Conservation (phyloP, 2,113 vertebrate genomes). For the Bambusicola thoracicus region DNA sequence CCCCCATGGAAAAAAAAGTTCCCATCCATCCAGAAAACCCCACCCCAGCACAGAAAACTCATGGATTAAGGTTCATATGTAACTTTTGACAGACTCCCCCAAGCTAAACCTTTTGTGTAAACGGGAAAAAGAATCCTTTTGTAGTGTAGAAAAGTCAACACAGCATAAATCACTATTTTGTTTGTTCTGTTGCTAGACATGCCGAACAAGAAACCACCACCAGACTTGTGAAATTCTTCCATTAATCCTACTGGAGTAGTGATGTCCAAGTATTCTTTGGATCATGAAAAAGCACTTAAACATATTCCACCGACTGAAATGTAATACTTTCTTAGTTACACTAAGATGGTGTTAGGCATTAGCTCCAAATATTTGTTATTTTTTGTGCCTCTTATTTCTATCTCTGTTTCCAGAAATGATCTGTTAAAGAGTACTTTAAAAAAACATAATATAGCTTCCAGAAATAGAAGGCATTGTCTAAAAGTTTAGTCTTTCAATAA, state of each 20-base stretch:
- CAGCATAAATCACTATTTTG: conserved; percentile 56
- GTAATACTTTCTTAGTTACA: not conserved
- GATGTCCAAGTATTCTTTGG: not conserved
- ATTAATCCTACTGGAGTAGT: not conserved
- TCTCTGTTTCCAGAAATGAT: not conserved
- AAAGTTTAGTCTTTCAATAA: not conserved
- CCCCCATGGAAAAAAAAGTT: not conserved
- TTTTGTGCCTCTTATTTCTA: accelerated
- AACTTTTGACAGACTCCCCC: conserved; percentile 39
- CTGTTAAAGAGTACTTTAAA: conserved; percentile 6
- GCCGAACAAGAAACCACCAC: conserved; percentile 31
- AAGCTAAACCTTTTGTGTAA: conserved; percentile 45
- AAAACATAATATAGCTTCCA: not conserved
- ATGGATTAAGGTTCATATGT: conserved; percentile 33
- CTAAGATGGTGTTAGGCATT: not conserved
- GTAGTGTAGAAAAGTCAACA: conserved; percentile 58
- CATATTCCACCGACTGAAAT: not conserved
- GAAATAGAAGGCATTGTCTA: not conserved
- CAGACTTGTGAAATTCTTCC: not conserved
- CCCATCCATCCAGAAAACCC: not conserved
- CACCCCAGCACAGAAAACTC: conserved; percentile 18
- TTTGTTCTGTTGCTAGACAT: conserved; percentile 51
- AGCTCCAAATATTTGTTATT: not conserved
- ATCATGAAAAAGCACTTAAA: not conserved
- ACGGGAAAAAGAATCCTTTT: conserved; percentile 27